Conservation (phyloP, 1,140 invertebrate species). For the Drosophila mauritiana region DNA sequence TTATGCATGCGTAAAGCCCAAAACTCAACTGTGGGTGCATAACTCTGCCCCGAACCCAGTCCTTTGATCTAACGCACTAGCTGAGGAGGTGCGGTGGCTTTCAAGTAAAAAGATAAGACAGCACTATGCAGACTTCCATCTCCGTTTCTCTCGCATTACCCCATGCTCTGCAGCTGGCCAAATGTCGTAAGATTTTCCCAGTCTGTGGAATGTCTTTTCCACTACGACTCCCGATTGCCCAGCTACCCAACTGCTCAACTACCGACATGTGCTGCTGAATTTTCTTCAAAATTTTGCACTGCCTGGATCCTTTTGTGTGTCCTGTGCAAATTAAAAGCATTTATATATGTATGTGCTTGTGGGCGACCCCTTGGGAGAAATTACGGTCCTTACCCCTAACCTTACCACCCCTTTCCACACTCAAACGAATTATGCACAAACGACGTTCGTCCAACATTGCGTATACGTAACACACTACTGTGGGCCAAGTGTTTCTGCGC, state of each 20-base stretch:
- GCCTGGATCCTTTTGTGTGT: slow-evolving; percentile 48
- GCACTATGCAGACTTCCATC: slow-evolving; percentile 54
- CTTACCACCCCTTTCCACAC: not conserved
- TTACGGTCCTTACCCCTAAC: slow-evolving; percentile 35
- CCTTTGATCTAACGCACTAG: slow-evolving; percentile 14
- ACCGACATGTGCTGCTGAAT: slow-evolving; percentile 46
- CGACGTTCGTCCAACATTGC: slow-evolving; percentile 63
- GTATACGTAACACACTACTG: slow-evolving; percentile 69
- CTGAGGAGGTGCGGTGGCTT: slow-evolving; percentile 40
- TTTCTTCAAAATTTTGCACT: slow-evolving; percentile 77
- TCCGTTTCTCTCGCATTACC: not conserved
- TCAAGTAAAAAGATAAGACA: slow-evolving; percentile 79
- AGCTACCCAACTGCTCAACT: slow-evolving; percentile 2
- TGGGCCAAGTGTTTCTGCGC: slow-evolving; percentile 28
- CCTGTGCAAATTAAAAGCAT: slow-evolving; percentile 78
- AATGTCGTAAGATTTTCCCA: slow-evolving; percentile 66
- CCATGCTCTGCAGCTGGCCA: slow-evolving; percentile 2
- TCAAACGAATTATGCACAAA: slow-evolving; percentile 74
- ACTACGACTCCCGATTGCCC: not conserved
- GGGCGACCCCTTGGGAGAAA: slow-evolving; percentile 65
- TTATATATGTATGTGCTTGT: slow-evolving; percentile 55
- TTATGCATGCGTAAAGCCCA: slow-evolving; percentile 77
- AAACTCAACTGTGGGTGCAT: slow-evolving; percentile 58
- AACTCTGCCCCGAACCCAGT: slow-evolving; percentile 1
- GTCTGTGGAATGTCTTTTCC: slow-evolving; percentile 10